These are phyloP conservation scores for Lomographa bimaculata DNA, from an alignment of 2,888 invertebrate species.

Conservation along the genomic window DNA sequence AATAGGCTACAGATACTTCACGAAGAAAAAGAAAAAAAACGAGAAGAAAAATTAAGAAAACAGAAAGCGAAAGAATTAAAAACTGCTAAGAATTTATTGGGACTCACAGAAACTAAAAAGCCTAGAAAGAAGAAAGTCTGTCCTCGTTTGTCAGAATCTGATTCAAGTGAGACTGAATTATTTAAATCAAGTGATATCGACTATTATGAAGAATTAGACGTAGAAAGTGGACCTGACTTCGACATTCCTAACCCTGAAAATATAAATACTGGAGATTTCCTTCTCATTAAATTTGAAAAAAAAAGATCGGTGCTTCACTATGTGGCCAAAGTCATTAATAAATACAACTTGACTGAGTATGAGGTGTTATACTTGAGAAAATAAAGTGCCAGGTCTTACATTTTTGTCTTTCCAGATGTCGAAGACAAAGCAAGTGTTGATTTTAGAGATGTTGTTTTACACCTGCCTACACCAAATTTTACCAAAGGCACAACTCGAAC, in stretches of 20 bases:
- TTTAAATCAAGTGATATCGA: slow-evolving; percentile 23
- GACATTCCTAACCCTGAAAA: slow-evolving; percentile 26
- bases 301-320: slow-evolving; percentile 23
- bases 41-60: slow-evolving; percentile 8
- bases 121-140: slow-evolving; percentile 33
- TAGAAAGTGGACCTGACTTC: too few relatives aligned
- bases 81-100: slow-evolving; percentile 32
- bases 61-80: slow-evolving; percentile 29
- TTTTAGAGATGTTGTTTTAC: too few relatives aligned
- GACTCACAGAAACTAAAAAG: slow-evolving; percentile 30
- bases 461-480: too few relatives aligned
- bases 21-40: slow-evolving; percentile 24
- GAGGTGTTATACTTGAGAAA: slow-evolving; percentile 2
- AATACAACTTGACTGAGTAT: too few relatives aligned
- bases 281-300: slow-evolving; percentile 32
- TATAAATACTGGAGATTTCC: slow-evolving; percentile 27
- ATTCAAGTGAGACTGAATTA: slow-evolving; percentile 34
- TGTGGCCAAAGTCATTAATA: too few relatives aligned
- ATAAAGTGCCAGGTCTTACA: slow-evolving; percentile 23
- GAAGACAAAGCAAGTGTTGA: too few relatives aligned
- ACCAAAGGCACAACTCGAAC: too few relatives aligned
- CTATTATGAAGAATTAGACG: slow-evolving; percentile 39
- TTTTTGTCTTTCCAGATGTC: too few relatives aligned
- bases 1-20: slow-evolving; percentile 25
- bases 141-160: slow-evolving; percentile 33